These are phyloP conservation scores for Carassius auratus DNA, from an alignment of 2,113 vertebrate species.

Conservation along the genomic window DNA sequence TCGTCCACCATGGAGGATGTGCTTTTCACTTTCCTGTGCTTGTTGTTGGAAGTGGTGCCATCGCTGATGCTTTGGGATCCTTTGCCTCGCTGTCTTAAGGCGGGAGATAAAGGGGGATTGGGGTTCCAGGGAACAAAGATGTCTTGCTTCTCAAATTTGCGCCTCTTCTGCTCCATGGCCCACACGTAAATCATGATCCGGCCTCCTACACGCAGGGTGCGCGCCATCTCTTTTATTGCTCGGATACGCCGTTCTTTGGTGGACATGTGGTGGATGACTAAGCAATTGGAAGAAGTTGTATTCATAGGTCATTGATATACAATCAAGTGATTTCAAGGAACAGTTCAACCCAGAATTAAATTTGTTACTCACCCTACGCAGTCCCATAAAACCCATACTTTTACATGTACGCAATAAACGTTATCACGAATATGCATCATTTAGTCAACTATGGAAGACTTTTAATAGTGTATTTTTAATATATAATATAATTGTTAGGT, in stretches of 20 bases:
- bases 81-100: conserved; percentile 34
- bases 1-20: conserved; percentile 71
- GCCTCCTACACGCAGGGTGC: conserved; percentile 77
- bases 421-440: no score
- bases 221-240: conserved; percentile 81
- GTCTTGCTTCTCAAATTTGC: conserved; percentile 83
- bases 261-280: conserved; percentile 81
- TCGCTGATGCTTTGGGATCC: conserved; percentile 64
- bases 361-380: no score
- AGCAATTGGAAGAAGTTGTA: conserved; percentile 42
- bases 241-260: conserved; percentile 71
- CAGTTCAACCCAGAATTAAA: no score
- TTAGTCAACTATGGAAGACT: no score
- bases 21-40: conserved; percentile 74
- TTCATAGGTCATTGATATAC: no score
- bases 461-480: no score
- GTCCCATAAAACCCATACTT: no score
- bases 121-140: conserved; percentile 81
- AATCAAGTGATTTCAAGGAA: not conserved
- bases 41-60: conserved; percentile 64
- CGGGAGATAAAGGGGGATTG: conserved; percentile 65
- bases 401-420: no score
- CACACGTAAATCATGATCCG: conserved; percentile 87
- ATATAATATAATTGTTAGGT: no score
- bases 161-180: conserved; percentile 84